phyloP scores from a whole-genome alignment of 2,888 invertebrate species.

The Cryptus viduatorius region DNA sequence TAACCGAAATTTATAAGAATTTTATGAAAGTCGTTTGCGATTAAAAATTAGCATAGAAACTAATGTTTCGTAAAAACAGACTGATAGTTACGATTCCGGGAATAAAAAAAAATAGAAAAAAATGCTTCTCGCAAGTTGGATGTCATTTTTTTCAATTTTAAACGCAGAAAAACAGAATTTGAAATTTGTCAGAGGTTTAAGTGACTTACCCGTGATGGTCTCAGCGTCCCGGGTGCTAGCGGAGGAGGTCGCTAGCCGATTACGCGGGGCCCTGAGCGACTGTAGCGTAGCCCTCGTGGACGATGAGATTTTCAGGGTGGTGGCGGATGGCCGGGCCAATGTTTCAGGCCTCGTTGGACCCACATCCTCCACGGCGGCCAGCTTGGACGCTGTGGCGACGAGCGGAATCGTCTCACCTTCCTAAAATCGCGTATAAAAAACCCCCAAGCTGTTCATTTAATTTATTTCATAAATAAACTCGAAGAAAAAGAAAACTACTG shows the following conservation, averaged over 20 bases:
- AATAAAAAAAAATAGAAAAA: too few relatives aligned
- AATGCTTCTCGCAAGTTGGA: background rate
- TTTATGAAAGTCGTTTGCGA: too few relatives aligned
- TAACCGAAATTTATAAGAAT: too few relatives aligned
- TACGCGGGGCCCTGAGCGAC: conserved; percentile 85
- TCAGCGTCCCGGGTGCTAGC: conserved; percentile 87
- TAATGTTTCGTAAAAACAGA: too few relatives aligned
- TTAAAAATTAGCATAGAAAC: too few relatives aligned
- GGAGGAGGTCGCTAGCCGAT: conserved; percentile 84
- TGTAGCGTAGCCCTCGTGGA: conserved; percentile 82
- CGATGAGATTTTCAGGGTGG: conserved; percentile 82
- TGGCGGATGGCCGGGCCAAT: conserved; percentile 77
- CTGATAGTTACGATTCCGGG: too few relatives aligned
- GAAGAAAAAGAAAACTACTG: too few relatives aligned
- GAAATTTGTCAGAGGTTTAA: background rate
- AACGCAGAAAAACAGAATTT: background rate
- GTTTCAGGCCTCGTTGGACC: conserved; percentile 89
- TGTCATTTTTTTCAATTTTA: background rate
- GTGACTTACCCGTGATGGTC: conserved; percentile 89
- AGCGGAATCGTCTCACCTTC: conserved; percentile 84
- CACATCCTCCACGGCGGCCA: conserved; percentile 93
- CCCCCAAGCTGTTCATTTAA: background rate
- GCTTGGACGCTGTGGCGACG: conserved; percentile 88
- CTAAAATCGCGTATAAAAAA: conserved; percentile 70
- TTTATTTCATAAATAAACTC: background rate